Base-by-base conservation (phyloP, 2,888 invertebrate species). In the Bibio marci region DNA sequence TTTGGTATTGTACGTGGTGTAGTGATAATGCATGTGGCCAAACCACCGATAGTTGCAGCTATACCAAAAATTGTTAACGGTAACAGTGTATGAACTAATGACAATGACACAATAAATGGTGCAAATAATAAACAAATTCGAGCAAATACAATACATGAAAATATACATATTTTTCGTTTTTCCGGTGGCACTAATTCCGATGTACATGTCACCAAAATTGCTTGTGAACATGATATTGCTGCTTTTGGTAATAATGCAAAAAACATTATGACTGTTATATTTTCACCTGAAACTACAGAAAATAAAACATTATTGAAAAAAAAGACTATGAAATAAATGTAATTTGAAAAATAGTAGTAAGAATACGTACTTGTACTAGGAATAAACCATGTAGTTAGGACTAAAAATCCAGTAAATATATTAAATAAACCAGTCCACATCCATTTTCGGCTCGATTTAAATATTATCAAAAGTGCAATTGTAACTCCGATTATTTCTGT, bases 401-500 rank as follows among this genome's bases (percentile, higher is more conserved):
- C 59, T 19, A 63, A 46, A n/a, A 60, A 39, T 15, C 62, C 63
- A 1, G 59, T 56, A 1, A 61, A 36, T 33, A 58, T 57, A 42
- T 62, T 61, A 37, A 61, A 57, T 31, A 49, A 47, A 2, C 63
- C 62, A 4, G 59, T 56, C 43, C 48, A 58, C 28, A 56, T 52
- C 62, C 63, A 65, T 44, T 64, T 65, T 48, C 55, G 52, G 37
- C 52, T 54, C 41, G 53, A 52, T 37, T 57, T 55, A 35, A 63
- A 48, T 2, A 61, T 49, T n/a, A 63, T 57, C 35, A 56, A 53
- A 14, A 63, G 49, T 4, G 59, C 64, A 42, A 62, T 35, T 31
- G 63, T 55, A 43, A 61, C 59, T 36, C 64, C 64, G 30, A 59
- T 43, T 3, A 64, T 56, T 49, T 65, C 64, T 18, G 58, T 55